phyloP scores from a whole-genome alignment of 2,888 invertebrate species.

The Chrysotoxum bicinctum region DNA sequence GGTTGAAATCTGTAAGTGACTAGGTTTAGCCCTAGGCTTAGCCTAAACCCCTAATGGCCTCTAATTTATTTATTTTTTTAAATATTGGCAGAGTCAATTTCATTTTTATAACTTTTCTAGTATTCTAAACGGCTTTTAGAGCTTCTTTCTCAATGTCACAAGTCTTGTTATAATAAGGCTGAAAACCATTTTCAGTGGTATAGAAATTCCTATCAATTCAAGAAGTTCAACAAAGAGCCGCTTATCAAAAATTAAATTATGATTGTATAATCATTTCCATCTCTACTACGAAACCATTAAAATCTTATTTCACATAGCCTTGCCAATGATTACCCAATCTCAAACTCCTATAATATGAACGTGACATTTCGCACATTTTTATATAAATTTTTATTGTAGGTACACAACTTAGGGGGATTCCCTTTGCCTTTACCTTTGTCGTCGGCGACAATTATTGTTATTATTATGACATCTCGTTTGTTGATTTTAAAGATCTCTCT shows the following conservation, averaged over 20 bases:
- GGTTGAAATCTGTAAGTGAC: too few relatives aligned
- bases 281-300: neutral
- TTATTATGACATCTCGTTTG: constrained; percentile 43
- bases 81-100: too few relatives aligned
- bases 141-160: too few relatives aligned
- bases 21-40: too few relatives aligned
- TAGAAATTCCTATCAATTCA: neutral
- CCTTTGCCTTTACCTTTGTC: neutral
- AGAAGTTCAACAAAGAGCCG: neutral
- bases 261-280: neutral
- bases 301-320: constrained; percentile 5
- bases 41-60: too few relatives aligned
- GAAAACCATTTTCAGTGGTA: neutral
- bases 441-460: neutral
- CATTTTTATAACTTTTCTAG: too few relatives aligned
- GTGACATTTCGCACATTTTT: constrained; percentile 30
- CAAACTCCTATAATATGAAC: constrained; percentile 21
- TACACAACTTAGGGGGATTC: constrained; percentile 8
- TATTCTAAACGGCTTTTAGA: too few relatives aligned
- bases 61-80: too few relatives aligned
- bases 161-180: too few relatives aligned
- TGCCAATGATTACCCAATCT: neutral
- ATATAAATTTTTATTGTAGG: neutral
- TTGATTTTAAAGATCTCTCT: constrained; percentile 33
- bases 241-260: constrained; percentile 6